Percentiles rank a stretch among this genome's conserved stretches.
Evolutionary conservation across 2,797 vertebrate species (phyloP).

Genomic region (Poeciliopsis paucimaculata): DNA sequence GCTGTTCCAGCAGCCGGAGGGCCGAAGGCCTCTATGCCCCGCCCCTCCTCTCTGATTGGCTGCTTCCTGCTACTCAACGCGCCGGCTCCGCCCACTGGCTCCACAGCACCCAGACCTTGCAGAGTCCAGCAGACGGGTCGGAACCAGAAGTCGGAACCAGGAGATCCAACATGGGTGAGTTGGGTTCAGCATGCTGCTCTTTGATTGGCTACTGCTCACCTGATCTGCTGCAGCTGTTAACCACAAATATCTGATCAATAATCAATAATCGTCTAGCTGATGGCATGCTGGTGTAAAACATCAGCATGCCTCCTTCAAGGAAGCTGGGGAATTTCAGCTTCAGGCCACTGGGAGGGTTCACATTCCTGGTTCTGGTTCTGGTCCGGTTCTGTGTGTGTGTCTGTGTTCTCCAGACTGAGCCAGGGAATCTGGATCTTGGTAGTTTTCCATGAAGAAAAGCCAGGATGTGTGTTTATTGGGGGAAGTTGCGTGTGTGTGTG

Average conservation of each 20-base stretch:
- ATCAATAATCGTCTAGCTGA: background rate
- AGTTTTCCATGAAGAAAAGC: background rate
- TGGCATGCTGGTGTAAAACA: too few relatives aligned
- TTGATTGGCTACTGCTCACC: too few relatives aligned
- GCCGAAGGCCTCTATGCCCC: conserved; percentile 7
- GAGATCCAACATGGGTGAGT: conserved; percentile 47
- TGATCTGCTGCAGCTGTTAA: background rate
- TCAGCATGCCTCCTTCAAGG: background rate
- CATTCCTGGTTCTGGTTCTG: background rate
- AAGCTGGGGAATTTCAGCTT: background rate
- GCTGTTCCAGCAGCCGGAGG: background rate
- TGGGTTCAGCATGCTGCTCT: background rate
- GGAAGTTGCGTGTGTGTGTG: background rate
- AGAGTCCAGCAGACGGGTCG: background rate
- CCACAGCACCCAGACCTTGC: background rate
- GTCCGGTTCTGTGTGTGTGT: too few relatives aligned
- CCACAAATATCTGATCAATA: background rate
- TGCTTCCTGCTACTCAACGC: background rate
- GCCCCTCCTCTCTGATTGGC: conserved; percentile 27
- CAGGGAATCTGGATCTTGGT: too few relatives aligned
- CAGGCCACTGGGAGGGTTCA: background rate
- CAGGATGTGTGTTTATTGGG: background rate
- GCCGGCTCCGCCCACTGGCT: background rate
- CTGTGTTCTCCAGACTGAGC: too few relatives aligned
- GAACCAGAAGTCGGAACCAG: background rate